Evolutionary conservation across 2,797 vertebrate species (phyloP).

Genomic region (Malacoctenus gilli): DNA sequence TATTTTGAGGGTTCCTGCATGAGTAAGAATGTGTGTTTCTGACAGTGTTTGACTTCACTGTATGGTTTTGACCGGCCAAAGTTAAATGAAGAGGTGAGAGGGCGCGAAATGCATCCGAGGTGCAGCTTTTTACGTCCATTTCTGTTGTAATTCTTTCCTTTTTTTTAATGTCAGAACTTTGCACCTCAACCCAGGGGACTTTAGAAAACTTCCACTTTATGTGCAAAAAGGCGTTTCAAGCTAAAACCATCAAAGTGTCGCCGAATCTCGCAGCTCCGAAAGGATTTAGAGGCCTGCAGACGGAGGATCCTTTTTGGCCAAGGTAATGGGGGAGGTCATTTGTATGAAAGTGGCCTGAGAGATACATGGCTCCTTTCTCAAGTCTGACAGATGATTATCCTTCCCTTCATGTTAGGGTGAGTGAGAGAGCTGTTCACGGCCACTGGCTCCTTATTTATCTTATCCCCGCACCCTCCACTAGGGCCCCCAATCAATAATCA

Average conservation of each 20-base stretch:
- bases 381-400: constrained; percentile 65
- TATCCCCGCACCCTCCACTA: constrained; percentile 65
- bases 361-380: constrained; percentile 46
- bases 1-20: no score
- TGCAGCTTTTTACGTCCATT: no score
- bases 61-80: no score
- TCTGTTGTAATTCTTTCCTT: no score
- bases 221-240: neutral
- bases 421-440: constrained; percentile 72
- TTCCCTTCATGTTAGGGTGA: constrained; percentile 65
- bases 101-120: no score
- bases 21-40: no score
- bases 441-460: constrained; percentile 79
- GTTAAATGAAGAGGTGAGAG: no score
- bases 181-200: no score
- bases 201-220: neutral
- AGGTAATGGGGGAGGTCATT: constrained; percentile 24
- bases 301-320: neutral
- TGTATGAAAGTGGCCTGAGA: constrained; percentile 39
- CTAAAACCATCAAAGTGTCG: constrained; percentile 5
- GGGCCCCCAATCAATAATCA: constrained; percentile 77
- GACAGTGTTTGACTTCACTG: no score
- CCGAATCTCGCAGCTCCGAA: neutral
- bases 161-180: no score
- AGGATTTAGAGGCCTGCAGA: neutral